A percentile compares a stretch with the other conserved stretches of the same genome.
These are phyloP conservation scores for Oceanites oceanicus DNA, from an alignment of 2,113 vertebrate species.

Conservation along the genomic window DNA sequence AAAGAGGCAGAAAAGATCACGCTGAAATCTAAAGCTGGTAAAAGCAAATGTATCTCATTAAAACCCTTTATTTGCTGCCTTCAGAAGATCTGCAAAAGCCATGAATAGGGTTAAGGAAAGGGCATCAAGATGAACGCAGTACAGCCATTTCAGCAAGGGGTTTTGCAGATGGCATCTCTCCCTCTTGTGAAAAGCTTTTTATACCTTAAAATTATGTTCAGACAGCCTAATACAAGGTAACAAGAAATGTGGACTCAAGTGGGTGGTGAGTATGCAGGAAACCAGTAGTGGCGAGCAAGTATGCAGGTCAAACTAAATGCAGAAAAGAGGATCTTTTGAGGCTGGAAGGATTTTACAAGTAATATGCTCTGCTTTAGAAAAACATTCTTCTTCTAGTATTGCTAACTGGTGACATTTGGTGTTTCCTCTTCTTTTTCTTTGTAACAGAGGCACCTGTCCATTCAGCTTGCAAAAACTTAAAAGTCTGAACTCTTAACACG, in stretches of 20 bases:
- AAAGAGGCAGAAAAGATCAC: neutral
- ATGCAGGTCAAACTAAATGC: neutral
- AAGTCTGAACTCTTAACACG: neutral
- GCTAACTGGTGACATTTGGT: neutral
- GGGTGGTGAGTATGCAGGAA: neutral
- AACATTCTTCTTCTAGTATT: neutral
- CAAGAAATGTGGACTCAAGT: neutral
- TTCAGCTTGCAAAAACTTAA: neutral
- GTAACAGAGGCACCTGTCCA: neutral
- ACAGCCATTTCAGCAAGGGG: neutral
- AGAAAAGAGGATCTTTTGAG: neutral
- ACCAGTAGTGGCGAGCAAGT: neutral
- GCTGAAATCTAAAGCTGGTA: neutral
- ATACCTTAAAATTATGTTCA: neutral
- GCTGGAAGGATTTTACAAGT: neutral
- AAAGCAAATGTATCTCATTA: conserved; percentile 11
- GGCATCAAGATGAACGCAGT: neutral
- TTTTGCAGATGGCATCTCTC: neutral
- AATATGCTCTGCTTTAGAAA: neutral
- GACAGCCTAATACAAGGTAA: neutral
- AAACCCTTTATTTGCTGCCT: neutral
- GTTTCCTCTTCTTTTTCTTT: neutral
- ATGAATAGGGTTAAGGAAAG: conserved; percentile 10
- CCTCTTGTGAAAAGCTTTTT: neutral
- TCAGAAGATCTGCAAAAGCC: neutral